Conservation (phyloP, 2,797 vertebrate genomes). For the Macropus fuliginosus region DNA sequence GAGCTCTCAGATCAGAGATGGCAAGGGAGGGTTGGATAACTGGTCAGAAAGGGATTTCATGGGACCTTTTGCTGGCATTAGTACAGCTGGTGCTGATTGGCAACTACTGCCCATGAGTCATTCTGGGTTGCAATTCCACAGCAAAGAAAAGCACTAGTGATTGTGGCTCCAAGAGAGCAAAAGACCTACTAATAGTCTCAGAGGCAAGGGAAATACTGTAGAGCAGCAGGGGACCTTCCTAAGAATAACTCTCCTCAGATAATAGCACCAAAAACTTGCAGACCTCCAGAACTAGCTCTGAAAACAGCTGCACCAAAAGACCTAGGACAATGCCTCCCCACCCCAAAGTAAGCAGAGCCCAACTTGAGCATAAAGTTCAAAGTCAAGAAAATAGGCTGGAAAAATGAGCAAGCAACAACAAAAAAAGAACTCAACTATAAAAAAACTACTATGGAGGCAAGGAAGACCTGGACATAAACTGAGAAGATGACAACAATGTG, state of each 20-base stretch:
- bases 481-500: neutral
- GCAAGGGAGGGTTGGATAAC: neutral
- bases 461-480: neutral
- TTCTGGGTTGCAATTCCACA: neutral
- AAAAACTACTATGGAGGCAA: neutral
- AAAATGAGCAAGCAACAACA: neutral
- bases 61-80: neutral
- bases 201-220: neutral
- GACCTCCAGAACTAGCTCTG: neutral
- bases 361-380: neutral
- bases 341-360: neutral
- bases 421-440: neutral
- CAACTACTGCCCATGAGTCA: neutral
- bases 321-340: neutral
- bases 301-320: neutral
- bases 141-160: neutral
- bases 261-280: neutral
- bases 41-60: neutral
- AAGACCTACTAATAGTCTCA: neutral
- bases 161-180: neutral
- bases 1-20: neutral
- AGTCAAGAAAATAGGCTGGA: neutral
- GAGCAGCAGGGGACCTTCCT: neutral
- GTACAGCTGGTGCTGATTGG: neutral
- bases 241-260: neutral